These are phyloP conservation scores for Cherax destructor DNA, from an alignment of 1,140 invertebrate species.

Conservation along the genomic window DNA sequence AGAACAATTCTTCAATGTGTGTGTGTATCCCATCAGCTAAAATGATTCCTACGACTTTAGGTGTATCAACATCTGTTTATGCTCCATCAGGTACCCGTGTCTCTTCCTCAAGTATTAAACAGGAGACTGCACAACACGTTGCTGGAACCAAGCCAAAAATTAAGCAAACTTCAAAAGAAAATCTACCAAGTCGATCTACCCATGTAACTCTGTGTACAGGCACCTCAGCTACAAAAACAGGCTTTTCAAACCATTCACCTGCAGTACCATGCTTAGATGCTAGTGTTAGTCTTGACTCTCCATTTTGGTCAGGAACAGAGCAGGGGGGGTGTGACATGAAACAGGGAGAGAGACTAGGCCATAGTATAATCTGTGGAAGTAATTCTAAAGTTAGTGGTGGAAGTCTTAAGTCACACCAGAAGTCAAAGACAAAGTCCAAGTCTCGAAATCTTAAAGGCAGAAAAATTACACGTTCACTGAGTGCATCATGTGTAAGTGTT, in stretches of 20 bases:
- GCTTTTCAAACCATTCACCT: neutral
- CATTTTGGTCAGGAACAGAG: slow-evolving; percentile 23
- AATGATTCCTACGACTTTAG: neutral
- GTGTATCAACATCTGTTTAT: neutral
- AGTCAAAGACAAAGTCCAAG: slow-evolving; percentile 43
- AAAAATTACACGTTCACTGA: slow-evolving; percentile 48
- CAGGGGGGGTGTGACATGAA: neutral
- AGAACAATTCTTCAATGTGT: neutral
- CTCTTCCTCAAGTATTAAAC: neutral
- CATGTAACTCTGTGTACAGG: neutral
- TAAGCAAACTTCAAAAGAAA: neutral
- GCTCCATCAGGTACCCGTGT: neutral
- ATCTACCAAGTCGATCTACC: neutral
- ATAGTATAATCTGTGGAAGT: neutral
- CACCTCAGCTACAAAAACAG: neutral
- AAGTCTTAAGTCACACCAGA: slow-evolving; percentile 2
- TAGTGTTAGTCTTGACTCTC: slow-evolving; percentile 52
- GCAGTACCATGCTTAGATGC: slow-evolving; percentile 20
- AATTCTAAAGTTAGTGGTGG: neutral
- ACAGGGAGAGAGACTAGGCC: neutral
- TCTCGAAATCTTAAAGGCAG: slow-evolving; percentile 25
- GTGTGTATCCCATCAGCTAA: neutral
- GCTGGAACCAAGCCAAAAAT: neutral
- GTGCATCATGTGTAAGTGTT: slow-evolving; percentile 57
- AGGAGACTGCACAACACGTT: neutral